Evolutionary conservation across 2,888 invertebrate genomes (phyloP).

Genomic region (Conistra vaccinii): DNA sequence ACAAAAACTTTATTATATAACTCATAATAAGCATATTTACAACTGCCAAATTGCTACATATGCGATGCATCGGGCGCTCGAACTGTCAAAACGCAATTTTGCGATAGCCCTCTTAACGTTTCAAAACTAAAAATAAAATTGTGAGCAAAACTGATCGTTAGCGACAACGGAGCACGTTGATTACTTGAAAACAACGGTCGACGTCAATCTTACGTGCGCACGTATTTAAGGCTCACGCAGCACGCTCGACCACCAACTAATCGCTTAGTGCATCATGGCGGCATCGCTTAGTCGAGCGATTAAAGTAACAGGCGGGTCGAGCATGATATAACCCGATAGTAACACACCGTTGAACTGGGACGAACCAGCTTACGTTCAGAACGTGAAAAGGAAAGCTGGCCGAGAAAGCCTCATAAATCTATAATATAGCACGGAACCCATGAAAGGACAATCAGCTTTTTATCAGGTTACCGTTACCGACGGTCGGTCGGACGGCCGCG

Average conservation of each 20-base stretch:
- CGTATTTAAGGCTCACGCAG: slow-evolving; percentile 33
- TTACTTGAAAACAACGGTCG: slow-evolving; percentile 63
- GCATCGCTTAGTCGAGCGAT: slow-evolving; percentile 43
- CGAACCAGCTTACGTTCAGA: slow-evolving; percentile 13
- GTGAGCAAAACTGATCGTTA: slow-evolving; percentile 44
- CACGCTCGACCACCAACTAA: slow-evolving; percentile 38
- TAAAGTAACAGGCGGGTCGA: slow-evolving; percentile 24
- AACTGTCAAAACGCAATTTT: too few relatives aligned
- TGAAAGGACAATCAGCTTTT: slow-evolving; percentile 73
- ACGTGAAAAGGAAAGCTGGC: slow-evolving; percentile 70
- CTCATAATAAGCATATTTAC: too few relatives aligned
- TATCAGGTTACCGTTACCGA: slow-evolving; percentile 68
- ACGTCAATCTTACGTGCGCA: slow-evolving; percentile 48
- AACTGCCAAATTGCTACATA: too few relatives aligned
- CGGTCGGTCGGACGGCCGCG: slow-evolving; percentile 24
- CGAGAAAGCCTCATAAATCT: slow-evolving; percentile 67
- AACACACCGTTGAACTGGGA: slow-evolving; percentile 28
- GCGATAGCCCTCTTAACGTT: too few relatives aligned
- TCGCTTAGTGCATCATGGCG: slow-evolving; percentile 35
- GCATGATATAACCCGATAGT: slow-evolving; percentile 26
- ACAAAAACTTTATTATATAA: too few relatives aligned
- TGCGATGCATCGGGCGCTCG: too few relatives aligned
- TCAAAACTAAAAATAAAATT: slow-evolving; percentile 45
- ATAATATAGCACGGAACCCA: slow-evolving; percentile 60
- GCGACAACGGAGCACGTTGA: slow-evolving; percentile 41